Evolutionary conservation across 2,888 invertebrate species (phyloP).

Genomic region (Ptycholaimellus sp.): DNA sequence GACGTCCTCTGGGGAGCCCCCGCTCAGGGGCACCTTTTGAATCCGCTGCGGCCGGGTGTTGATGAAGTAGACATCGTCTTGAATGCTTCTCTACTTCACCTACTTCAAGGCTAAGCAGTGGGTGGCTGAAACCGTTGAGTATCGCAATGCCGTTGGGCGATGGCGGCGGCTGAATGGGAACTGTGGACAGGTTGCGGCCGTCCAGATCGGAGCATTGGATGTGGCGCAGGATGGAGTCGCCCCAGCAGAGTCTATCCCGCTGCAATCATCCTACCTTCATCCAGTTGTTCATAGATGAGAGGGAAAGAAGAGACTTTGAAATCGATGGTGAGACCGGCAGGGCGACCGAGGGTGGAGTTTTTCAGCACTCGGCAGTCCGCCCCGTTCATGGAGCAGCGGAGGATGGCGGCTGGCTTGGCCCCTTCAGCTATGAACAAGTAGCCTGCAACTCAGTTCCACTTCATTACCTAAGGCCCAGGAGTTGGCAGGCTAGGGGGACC

Average conservation of each 20-base stretch:
- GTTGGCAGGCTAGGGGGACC: conserved; percentile 33
- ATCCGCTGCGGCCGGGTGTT: conserved; percentile 91
- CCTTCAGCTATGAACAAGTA: background rate
- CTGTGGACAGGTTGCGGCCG: conserved; percentile 65
- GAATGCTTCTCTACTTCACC: too few species aligned
- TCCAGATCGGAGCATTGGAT: conserved; percentile 75
- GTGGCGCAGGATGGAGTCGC: conserved; percentile 37
- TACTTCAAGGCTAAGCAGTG: conserved; percentile 28
- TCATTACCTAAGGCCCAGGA: background rate
- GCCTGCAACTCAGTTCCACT: conserved; percentile 1
- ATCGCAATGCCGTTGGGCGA: conserved; percentile 80
- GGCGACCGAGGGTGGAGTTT: conserved; percentile 47
- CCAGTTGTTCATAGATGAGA: too few species aligned
- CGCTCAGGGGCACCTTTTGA: conserved; percentile 52
- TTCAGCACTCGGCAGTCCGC: conserved; percentile 36
- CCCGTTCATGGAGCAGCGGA: conserved; percentile 69
- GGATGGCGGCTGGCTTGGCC: conserved; percentile 67
- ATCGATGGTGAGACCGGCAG: conserved; percentile 29
- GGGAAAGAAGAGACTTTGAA: too few species aligned
- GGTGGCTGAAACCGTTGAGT: conserved; percentile 17
- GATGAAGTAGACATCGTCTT: too few species aligned
- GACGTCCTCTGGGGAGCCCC: conserved; percentile 28
- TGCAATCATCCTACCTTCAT: too few species aligned
- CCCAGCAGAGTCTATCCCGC: conserved; percentile 28
- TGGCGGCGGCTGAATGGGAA: conserved; percentile 55